Evolutionary conservation across 1,140 invertebrate species (phyloP).

Genomic region (Formica exsecta): DNA sequence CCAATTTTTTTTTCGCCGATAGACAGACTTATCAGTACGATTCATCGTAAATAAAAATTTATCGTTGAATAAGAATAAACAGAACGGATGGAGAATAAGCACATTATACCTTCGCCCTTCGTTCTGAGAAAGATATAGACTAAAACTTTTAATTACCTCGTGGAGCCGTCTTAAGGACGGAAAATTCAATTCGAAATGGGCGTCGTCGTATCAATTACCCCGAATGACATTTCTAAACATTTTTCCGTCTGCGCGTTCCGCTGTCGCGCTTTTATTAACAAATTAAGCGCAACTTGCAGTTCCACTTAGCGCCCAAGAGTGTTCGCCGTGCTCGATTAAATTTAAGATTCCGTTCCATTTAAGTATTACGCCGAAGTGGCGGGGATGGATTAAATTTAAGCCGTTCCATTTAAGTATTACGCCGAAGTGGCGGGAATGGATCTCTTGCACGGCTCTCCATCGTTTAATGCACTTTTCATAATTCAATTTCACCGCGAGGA

Average conservation of each 20-base stretch:
- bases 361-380: slow-evolving; percentile 60
- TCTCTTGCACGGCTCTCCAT: slow-evolving; percentile 42
- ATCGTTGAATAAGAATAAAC: background rate
- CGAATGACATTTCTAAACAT: slow-evolving; percentile 64
- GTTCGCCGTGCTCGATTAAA: slow-evolving; percentile 60
- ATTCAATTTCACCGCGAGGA: slow-evolving; percentile 50
- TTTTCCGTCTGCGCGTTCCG: slow-evolving; percentile 45
- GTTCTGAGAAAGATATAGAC: slow-evolving; percentile 6
- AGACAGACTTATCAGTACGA: background rate
- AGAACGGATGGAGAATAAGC: background rate
- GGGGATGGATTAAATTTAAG: slow-evolving; percentile 61
- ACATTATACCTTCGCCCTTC: background rate
- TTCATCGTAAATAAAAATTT: slow-evolving; percentile 44
- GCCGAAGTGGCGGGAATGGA: slow-evolving; percentile 55
- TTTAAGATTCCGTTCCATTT: slow-evolving; percentile 63
- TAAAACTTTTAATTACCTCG: slow-evolving; percentile 49
- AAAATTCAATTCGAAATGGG: slow-evolving; percentile 53
- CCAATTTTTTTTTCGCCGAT: background rate
- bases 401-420: slow-evolving; percentile 64
- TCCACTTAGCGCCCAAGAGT: slow-evolving; percentile 56
- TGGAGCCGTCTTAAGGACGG: slow-evolving; percentile 2
- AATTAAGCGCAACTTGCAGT: slow-evolving; percentile 62
- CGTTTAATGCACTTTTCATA: slow-evolving; percentile 62
- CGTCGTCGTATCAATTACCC: slow-evolving; percentile 57
- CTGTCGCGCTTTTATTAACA: slow-evolving; percentile 57